A percentile compares a stretch with the other conserved stretches of the same genome.
Conservation (phyloP, 1,140 invertebrate genomes). For the Atta texana region DNA sequence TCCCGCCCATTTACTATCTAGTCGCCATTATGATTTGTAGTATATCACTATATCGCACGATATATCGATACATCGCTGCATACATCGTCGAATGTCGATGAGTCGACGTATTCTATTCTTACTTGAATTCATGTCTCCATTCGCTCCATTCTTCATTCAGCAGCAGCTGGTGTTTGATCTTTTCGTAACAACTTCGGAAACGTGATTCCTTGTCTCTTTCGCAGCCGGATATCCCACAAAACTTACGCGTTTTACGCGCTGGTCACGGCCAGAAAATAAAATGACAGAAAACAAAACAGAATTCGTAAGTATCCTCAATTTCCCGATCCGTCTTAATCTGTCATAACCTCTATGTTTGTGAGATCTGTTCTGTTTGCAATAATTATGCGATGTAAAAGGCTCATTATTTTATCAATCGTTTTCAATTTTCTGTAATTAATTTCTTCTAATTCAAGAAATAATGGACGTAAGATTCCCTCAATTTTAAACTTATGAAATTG, state of each 20-base stretch:
- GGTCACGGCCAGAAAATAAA: not conserved
- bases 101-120: too few relatives aligned
- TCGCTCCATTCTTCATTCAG: not conserved
- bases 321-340: not conserved
- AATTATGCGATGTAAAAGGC: not conserved
- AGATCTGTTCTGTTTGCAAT: not conserved
- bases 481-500: not conserved
- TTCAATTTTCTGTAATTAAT: not conserved
- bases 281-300: conserved; percentile 80
- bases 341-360: conserved; percentile 67
- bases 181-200: not conserved
- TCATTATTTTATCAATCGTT: not conserved
- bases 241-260: not conserved
- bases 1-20: too few relatives aligned
- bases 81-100: too few relatives aligned
- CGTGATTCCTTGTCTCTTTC: not conserved
- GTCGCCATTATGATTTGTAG: too few relatives aligned
- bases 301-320: conserved; percentile 74
- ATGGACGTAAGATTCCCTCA: not conserved
- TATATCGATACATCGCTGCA: too few relatives aligned
- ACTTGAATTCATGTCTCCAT: too few relatives aligned
- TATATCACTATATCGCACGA: too few relatives aligned
- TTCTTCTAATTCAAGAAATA: not conserved
- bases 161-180: not conserved
- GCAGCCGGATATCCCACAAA: not conserved